Conservation (phyloP, 2,888 invertebrate genomes). For the Dynastes tityus region DNA sequence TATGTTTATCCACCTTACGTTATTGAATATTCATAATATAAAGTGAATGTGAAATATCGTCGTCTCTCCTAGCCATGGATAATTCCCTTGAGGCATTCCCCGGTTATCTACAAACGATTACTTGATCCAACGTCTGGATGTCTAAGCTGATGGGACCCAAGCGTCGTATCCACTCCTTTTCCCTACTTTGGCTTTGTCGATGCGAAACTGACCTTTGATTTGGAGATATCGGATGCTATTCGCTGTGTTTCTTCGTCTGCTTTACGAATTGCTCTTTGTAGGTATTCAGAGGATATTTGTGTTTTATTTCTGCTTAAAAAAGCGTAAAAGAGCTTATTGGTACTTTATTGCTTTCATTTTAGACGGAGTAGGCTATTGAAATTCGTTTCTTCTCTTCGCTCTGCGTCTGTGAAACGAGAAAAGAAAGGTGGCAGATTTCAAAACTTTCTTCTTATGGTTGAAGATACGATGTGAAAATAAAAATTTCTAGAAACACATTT, state of each 20-base stretch:
- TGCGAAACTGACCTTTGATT: not conserved
- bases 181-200: not conserved
- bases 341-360: slow-evolving; percentile 1
- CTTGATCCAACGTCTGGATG: not conserved
- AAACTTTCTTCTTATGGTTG: no score
- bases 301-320: not conserved
- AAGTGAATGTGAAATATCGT: no score
- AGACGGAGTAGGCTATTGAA: not conserved
- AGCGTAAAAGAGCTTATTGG: not conserved
- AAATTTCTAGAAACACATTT: no score
- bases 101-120: not conserved
- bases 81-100: not conserved
- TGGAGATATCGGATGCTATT: not conserved
- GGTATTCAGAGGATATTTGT: not conserved
- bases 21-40: no score
- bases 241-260: not conserved
- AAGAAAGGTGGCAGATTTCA: no score
- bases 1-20: no score
- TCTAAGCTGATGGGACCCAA: not conserved
- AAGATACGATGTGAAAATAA: no score
- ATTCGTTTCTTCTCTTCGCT: no score
- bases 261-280: not conserved
- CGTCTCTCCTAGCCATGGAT: no score
- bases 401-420: no score
- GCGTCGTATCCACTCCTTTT: not conserved